Evolutionary conservation across 2,888 invertebrate species (phyloP).

Genomic region (Andrena trimmerana): DNA sequence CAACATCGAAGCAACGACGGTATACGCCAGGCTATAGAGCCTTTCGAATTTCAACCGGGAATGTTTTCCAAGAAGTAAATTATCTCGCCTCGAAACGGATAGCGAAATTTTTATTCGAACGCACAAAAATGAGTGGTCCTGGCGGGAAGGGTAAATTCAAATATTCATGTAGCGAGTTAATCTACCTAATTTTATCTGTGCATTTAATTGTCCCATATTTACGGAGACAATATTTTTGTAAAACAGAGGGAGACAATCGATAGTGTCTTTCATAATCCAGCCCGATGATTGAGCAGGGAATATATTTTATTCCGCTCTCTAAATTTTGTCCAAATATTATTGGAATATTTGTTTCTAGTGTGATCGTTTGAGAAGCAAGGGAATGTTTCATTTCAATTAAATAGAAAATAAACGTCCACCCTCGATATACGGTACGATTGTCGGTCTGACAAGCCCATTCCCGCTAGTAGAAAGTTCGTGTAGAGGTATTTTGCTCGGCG

Average conservation of each 20-base stretch:
- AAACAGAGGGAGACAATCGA: background rate
- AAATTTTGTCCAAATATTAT: background rate
- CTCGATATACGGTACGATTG: constrained; percentile 50
- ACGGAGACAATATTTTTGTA: background rate
- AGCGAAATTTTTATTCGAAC: background rate
- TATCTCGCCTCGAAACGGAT: background rate
- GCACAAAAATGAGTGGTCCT: background rate
- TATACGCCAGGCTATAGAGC: constrained; percentile 76
- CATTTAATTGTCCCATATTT: background rate
- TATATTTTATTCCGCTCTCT: background rate
- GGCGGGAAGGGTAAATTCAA: background rate
- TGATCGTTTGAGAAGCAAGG: background rate
- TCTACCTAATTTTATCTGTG: no score
- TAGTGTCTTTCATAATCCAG: background rate
- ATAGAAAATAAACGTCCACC: constrained; percentile 36
- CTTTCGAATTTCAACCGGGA: constrained; percentile 83
- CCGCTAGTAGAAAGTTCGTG: constrained; percentile 83
- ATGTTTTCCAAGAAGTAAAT: constrained; percentile 57
- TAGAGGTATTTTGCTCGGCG: constrained; percentile 78
- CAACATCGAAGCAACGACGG: constrained; percentile 80
- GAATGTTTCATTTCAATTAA: background rate
- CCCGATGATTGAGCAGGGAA: background rate
- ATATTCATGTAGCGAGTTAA: background rate
- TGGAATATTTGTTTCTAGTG: constrained; percentile 2
- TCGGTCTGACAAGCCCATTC: constrained; percentile 80